A percentile compares a stretch with the other conserved stretches of the same genome.
Evolutionary conservation across 2,797 vertebrate genomes (phyloP).

Genomic region (Hydrocynus forskahlii): DNA sequence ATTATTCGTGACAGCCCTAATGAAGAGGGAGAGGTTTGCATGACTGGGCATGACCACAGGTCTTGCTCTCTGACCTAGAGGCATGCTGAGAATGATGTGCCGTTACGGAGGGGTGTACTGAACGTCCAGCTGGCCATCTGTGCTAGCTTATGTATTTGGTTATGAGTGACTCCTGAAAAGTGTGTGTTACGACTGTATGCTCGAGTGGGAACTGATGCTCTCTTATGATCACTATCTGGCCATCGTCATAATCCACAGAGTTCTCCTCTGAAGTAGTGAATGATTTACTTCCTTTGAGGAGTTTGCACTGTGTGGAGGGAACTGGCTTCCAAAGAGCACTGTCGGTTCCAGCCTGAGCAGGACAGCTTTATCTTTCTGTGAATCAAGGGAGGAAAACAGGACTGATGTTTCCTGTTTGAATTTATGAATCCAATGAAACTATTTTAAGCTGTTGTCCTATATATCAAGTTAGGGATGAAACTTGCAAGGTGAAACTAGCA

Average conservation of each 20-base stretch:
- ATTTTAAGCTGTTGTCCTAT: constrained; percentile 58
- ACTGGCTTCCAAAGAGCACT: constrained; percentile 11
- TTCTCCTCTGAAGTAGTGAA: background rate
- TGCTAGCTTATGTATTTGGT: constrained; percentile 69
- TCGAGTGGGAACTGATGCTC: constrained; percentile 40
- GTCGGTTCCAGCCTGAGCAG: constrained; percentile 14
- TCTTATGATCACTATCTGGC: constrained; percentile 7
- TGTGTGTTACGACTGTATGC: constrained; percentile 33
- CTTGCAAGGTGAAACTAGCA: constrained; percentile 36
- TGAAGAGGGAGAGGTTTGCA: constrained; percentile 70
- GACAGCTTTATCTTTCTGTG: constrained; percentile 28
- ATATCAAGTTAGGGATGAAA: constrained; percentile 46
- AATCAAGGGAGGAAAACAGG: constrained; percentile 25
- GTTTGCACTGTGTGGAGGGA: constrained; percentile 4
- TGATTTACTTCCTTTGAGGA: constrained; percentile 23
- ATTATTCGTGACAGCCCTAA: constrained; percentile 11
- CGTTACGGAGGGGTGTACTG: constrained; percentile 56
- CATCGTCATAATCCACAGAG: constrained; percentile 26
- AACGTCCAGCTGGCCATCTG: constrained; percentile 64
- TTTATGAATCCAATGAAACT: constrained; percentile 50
- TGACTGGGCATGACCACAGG: constrained; percentile 72
- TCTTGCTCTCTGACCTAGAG: constrained; percentile 74
- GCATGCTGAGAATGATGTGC: constrained; percentile 79
- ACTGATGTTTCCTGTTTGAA: constrained; percentile 36
- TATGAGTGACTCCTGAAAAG: constrained; percentile 47